Percentiles rank a stretch among this genome's conserved stretches.
These are phyloP conservation scores for Cebidichthys violaceus DNA, from an alignment of 2,113 vertebrate genomes.

Conservation along the genomic window DNA sequence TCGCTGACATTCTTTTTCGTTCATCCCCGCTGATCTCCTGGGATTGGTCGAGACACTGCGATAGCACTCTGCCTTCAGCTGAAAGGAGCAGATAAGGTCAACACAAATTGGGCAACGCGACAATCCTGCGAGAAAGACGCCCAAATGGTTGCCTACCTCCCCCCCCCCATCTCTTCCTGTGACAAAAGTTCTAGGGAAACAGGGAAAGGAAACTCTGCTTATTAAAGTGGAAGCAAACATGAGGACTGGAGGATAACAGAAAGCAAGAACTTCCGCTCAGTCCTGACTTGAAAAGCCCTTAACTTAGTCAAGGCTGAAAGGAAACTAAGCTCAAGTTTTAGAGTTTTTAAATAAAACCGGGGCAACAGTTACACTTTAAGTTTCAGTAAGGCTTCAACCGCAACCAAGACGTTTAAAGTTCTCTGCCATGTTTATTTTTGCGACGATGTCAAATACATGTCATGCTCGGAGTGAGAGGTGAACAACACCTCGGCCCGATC, in stretches of 20 bases:
- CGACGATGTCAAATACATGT: not conserved
- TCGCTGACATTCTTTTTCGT: conserved; percentile 54
- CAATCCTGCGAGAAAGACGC: conserved; percentile 5
- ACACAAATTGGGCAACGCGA: conserved; percentile 5
- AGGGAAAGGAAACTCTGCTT: not conserved
- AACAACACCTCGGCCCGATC: not conserved
- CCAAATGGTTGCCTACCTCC: not conserved
- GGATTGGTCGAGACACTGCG: conserved; percentile 31
- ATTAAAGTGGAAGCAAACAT: not conserved
- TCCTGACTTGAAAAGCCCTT: not conserved
- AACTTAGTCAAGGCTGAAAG: not conserved
- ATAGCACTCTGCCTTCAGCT: conserved; percentile 38
- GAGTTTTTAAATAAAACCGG: not conserved
- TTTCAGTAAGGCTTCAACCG: not conserved
- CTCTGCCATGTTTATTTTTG: not conserved
- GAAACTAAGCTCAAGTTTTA: not conserved
- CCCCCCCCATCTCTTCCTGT: not conserved
- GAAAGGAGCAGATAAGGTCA: conserved; percentile 54
- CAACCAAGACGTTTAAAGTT: not conserved
- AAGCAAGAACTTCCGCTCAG: not conserved
- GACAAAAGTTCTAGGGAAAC: conserved; percentile 1
- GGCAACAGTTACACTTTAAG: not conserved
- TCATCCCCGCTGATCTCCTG: conserved; percentile 40
- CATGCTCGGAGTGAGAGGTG: not conserved
- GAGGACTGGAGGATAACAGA: not conserved